phyloP scores from a whole-genome alignment of 2,113 vertebrate species.

The Calypte anna region DNA sequence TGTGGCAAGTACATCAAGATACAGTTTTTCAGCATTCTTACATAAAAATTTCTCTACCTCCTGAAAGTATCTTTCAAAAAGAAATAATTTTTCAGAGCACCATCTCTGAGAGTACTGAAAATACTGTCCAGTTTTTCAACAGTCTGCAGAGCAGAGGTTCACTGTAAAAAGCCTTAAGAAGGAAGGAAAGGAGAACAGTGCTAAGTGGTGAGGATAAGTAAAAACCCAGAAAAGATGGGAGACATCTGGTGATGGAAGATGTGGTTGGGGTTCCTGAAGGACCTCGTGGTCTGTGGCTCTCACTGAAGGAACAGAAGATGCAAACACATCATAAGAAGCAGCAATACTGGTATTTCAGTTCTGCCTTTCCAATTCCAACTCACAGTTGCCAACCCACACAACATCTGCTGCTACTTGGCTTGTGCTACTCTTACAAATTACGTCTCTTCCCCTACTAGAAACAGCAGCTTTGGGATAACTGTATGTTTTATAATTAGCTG shows the following conservation, averaged over 20 bases:
- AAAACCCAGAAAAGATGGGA: not conserved
- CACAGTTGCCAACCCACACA: conserved; percentile 5
- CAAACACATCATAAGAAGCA: not conserved
- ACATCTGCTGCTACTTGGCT: conserved; percentile 9
- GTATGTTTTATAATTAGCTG: not conserved
- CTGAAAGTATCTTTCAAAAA: not conserved
- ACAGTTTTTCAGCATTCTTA: not conserved
- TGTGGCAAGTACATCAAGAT: not conserved
- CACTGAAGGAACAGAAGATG: not conserved
- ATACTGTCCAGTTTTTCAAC: not conserved
- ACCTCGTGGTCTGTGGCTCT: not conserved
- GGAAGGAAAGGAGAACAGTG: not conserved
- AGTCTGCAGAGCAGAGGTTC: not conserved
- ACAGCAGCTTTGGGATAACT: not conserved
- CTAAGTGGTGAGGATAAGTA: rapidly evolving
- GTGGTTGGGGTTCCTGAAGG: not conserved
- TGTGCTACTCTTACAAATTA: not conserved
- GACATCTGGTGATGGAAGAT: not conserved
- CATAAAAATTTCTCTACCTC: not conserved
- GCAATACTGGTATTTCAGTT: not conserved
- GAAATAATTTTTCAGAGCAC: not conserved
- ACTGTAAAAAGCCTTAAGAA: not conserved
- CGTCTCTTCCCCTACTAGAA: not conserved
- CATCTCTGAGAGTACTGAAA: not conserved
- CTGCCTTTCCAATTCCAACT: not conserved